Evolutionary conservation across 2,113 vertebrate genomes (phyloP), one percentile per base, ranked within the genome.

Genomic region (Oplegnathus fasciatus): DNA sequence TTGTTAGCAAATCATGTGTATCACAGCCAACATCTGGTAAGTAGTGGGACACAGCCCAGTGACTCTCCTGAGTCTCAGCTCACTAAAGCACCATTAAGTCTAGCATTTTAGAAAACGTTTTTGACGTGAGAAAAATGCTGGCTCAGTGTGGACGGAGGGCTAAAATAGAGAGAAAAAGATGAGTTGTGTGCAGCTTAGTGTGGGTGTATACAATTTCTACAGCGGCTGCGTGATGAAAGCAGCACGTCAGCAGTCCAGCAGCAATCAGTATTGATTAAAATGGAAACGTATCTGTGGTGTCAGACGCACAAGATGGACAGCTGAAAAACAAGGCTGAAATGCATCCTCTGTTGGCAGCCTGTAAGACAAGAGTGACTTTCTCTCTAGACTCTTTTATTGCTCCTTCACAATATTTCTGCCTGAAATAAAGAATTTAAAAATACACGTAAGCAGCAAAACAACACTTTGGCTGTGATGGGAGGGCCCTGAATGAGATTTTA

Each of bases 241-340:
- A 71, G 14, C 40, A 32, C 1, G 9, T 79, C 40, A 68, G 54
- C 17, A 30, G 46, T 65, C 32, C 28, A 64, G 50, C 40, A 61
- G 52, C 52, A 37, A 37, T 37, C 34, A 37, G 24, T 32, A 46
- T 55, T 68, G 61, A 74, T 74, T 52, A 24, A 52, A 80, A 74
- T 22, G 34, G 18, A 55, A 76, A 69, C 0, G 2, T 58, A 32
- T 80, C n/a, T 26, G 44, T 65, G 32, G 6, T 4, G 6, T 57
- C 32, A n/a, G 11, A 75, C 1, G 8, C 1, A 0, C 37, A 1
- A 55, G 52, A 74, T 44, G 22, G 64, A 80, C 34, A 62, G 54
- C 48, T 18, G 42, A n/a, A 76, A 71, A 22, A 62, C 4, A 1
- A 48, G 37, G 20, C 52, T 22, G 10, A 62, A 60, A 42, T 1